These are phyloP conservation scores for Puffinus mauretanicus DNA, from an alignment of 2,113 vertebrate genomes.

Conservation along the genomic window DNA sequence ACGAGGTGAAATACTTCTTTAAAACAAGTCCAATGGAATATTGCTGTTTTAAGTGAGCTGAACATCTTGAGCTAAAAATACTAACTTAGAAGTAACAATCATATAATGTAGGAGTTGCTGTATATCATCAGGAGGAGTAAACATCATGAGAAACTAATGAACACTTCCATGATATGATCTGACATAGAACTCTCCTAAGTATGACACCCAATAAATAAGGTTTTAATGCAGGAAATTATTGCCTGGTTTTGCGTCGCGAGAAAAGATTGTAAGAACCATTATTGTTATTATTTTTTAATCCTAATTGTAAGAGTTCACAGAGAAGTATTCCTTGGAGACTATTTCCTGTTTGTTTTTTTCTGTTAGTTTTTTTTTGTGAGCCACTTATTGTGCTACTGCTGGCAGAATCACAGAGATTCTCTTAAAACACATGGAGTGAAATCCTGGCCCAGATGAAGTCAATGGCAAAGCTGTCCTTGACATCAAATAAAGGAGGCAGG, in stretches of 20 bases:
- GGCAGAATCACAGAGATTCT: neutral
- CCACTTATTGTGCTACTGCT: neutral
- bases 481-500: neutral
- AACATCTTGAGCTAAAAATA: neutral
- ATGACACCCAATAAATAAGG: neutral
- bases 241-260: neutral
- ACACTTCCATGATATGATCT: neutral
- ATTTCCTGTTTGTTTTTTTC: neutral
- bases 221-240: neutral
- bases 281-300: neutral
- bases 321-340: neutral
- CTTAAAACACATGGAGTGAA: neutral
- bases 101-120: neutral
- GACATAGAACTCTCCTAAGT: neutral
- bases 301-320: neutral
- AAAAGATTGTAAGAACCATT: neutral
- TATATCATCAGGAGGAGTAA: slow-evolving; percentile 5
- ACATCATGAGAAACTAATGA: slow-evolving; percentile 20
- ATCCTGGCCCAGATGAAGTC: neutral
- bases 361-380: neutral
- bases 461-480: neutral
- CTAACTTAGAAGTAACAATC: neutral
- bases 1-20: neutral
- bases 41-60: neutral
- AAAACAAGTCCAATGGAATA: neutral